A percentile compares a stretch with the other conserved stretches of the same genome.
Conservation (phyloP, 2,797 vertebrate species). For the Lophura swinhoii region DNA sequence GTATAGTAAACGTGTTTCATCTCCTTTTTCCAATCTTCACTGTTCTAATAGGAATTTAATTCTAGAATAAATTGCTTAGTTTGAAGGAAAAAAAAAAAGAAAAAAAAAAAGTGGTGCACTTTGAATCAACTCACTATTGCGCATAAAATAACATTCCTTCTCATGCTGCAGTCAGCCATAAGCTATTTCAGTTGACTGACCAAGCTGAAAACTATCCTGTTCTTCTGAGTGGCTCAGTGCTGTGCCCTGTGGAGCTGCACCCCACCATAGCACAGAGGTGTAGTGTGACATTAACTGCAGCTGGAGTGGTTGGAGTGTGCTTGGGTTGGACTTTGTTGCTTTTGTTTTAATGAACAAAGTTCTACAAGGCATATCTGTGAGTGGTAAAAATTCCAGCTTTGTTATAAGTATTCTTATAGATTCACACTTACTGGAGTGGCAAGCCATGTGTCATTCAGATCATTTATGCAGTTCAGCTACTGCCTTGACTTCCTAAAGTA, state of each 20-base stretch:
- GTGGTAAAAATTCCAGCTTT: neutral
- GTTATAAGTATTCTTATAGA: neutral
- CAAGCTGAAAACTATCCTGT: neutral
- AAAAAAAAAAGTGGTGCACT: rapidly evolving
- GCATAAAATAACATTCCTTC: neutral
- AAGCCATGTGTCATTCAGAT: rapidly evolving
- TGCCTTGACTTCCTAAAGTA: neutral
- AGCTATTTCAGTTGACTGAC: neutral
- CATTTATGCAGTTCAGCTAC: neutral
- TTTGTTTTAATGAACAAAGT: neutral
- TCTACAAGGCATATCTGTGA: neutral
- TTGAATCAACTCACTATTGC: neutral
- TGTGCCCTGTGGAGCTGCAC: neutral
- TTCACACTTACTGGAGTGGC: neutral
- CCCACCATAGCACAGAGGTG: neutral
- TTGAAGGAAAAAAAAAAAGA: neutral
- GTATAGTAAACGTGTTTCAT: neutral
- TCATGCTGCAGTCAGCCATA: neutral
- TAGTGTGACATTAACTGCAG: neutral
- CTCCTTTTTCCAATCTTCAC: neutral
- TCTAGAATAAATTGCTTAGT: neutral
- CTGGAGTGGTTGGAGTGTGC: neutral
- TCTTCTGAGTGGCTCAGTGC: constrained; percentile 17
- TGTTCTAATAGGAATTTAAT: neutral
- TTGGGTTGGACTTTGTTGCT: neutral